Evolutionary conservation across 2,797 vertebrate species (phyloP).

Genomic region (Propithecus deckenii): DNA sequence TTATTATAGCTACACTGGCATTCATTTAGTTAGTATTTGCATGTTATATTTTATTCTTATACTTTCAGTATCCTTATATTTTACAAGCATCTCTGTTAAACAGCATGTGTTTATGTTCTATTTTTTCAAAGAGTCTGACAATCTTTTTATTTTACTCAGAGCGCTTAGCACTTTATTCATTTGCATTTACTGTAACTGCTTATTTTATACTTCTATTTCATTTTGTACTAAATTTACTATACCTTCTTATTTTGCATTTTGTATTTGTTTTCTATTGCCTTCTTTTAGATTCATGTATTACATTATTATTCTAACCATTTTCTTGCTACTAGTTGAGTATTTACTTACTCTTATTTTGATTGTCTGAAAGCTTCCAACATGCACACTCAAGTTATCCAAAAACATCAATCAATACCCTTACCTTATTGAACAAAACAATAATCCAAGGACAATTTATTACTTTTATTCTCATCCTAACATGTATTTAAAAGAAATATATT

Average conservation of each 20-base stretch:
- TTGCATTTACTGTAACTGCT: not conserved
- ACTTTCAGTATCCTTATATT: not conserved
- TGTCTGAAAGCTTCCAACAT: not conserved
- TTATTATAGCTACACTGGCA: not conserved
- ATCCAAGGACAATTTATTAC: not conserved
- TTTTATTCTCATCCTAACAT: not conserved
- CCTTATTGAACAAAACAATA: not conserved
- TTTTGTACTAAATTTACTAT: not conserved
- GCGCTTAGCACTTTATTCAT: not conserved
- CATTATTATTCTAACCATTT: not conserved
- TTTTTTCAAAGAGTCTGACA: not conserved
- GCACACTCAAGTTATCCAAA: not conserved
- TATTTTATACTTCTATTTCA: not conserved
- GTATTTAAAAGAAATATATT: not conserved
- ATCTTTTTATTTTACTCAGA: not conserved
- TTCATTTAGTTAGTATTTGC: not conserved
- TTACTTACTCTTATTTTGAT: not conserved
- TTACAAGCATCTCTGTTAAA: not conserved
- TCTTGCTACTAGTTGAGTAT: not conserved
- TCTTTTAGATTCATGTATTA: not conserved
- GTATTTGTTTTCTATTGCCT: not conserved
- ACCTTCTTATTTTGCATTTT: not conserved
- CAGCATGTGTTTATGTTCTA: not conserved
- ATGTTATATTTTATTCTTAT: not conserved
- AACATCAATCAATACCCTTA: not conserved